Percentiles rank a stretch among this genome's conserved stretches.
Evolutionary conservation across 1,140 invertebrate genomes (phyloP).

Genomic region (Zeugodacus cucurbitae): DNA sequence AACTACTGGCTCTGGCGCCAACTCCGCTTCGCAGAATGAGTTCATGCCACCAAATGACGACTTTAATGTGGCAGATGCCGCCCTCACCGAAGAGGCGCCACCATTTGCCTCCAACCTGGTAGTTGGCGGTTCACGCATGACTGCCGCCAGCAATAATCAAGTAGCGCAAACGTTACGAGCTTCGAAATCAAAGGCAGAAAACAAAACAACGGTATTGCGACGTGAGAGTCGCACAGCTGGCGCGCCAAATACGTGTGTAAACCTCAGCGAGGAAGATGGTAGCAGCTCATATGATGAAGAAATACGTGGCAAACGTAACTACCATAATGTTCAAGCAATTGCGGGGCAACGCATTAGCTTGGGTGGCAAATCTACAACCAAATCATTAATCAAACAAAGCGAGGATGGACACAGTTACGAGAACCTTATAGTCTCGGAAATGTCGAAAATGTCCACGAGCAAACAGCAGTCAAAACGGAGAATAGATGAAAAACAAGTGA

Average conservation of each 20-base stretch:
- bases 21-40: slow-evolving; percentile 43
- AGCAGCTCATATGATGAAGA: background rate
- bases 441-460: background rate
- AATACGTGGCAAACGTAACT: slow-evolving; percentile 50
- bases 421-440: slow-evolving; percentile 57
- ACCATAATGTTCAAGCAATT: slow-evolving; percentile 70
- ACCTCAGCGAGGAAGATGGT: background rate
- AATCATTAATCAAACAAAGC: slow-evolving; percentile 46
- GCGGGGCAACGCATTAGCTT: slow-evolving; percentile 71
- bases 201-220: background rate
- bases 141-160: background rate
- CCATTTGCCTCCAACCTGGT: slow-evolving; percentile 27
- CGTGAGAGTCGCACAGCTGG: slow-evolving; percentile 15
- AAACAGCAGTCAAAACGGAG: slow-evolving; percentile 25
- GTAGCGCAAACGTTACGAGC: background rate
- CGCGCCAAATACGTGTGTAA: background rate
- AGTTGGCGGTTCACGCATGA: background rate
- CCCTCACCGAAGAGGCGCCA: slow-evolving; percentile 53
- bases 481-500: background rate
- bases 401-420: slow-evolving; percentile 66
- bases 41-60: slow-evolving; percentile 51
- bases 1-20: slow-evolving; percentile 39
- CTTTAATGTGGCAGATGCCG: slow-evolving; percentile 60
- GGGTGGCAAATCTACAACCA: slow-evolving; percentile 56
- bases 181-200: background rate